These are phyloP conservation scores for Cancer borealis DNA, from an alignment of 2,888 invertebrate genomes.

Conservation along the genomic window DNA sequence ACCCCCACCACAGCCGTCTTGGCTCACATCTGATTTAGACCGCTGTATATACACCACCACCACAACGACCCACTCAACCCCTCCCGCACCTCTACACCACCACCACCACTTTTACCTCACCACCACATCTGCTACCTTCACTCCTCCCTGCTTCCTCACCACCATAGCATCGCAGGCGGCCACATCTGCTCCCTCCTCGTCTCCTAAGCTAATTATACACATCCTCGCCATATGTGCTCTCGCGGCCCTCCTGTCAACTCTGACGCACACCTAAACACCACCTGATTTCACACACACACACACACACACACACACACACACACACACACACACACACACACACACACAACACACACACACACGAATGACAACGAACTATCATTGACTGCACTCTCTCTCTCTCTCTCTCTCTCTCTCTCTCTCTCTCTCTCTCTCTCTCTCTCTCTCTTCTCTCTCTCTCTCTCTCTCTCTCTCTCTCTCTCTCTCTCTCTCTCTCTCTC, in stretches of 20 bases:
- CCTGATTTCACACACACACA: slow-evolving; percentile 32
- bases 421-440: neutral
- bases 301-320: no score
- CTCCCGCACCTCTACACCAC: neutral
- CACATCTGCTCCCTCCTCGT: slow-evolving; percentile 25
- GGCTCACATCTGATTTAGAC: slow-evolving; percentile 16
- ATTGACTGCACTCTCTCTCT: neutral
- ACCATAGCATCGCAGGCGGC: neutral
- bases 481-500: slow-evolving; percentile 36
- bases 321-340: no score
- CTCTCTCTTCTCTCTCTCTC: no score
- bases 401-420: neutral
- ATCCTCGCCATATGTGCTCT: slow-evolving; percentile 18
- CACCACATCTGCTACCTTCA: slow-evolving; percentile 8
- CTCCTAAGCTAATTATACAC: slow-evolving; percentile 32
- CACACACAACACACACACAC: no score
- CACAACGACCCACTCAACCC: slow-evolving; percentile 18
- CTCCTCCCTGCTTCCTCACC: neutral
- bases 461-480: no score
- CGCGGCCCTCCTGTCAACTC: slow-evolving; percentile 7
- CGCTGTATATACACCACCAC: slow-evolving; percentile 44
- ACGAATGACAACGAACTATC: neutral
- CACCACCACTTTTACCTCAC: slow-evolving; percentile 4
- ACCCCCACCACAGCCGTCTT: neutral
- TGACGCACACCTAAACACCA: slow-evolving; percentile 40